Conservation (phyloP, 2,888 invertebrate genomes). For the Zelleria hepariella region DNA sequence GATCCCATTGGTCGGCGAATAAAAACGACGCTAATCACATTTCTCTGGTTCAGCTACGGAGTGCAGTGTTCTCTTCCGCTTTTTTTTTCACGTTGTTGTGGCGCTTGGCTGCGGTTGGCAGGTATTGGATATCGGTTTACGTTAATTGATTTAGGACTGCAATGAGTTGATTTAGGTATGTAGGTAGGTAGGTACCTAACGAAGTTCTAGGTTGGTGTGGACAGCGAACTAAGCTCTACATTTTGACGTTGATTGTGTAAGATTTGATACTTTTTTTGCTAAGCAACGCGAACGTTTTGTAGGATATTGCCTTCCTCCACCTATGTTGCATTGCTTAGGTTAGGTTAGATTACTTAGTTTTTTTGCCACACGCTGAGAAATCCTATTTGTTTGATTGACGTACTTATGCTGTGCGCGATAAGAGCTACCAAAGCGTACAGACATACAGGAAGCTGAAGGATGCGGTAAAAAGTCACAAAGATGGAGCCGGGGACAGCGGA, state of each 20-base stretch:
- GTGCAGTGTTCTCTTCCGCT: neutral
- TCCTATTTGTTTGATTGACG: no score
- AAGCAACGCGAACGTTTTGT: no score
- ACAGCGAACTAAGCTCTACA: no score
- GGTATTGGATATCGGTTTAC: neutral
- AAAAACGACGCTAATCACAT: neutral
- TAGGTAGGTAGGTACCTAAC: no score
- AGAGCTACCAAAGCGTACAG: no score
- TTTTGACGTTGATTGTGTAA: no score
- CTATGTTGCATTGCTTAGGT: no score
- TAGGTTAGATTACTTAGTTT: no score
- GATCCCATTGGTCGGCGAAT: neutral
- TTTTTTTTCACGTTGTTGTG: neutral
- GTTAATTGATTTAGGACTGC: neutral
- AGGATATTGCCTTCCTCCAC: no score
- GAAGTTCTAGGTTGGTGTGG: neutral
- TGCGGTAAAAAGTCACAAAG: neutral
- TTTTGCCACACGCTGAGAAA: no score
- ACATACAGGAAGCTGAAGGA: neutral
- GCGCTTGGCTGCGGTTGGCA: neutral
- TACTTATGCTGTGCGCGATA: no score
- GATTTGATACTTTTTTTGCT: no score
- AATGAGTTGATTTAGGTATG: neutral
- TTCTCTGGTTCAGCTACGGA: neutral
- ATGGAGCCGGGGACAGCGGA: neutral